Evolutionary conservation across 2,113 vertebrate genomes (phyloP).

Genomic region (Mormyrus iriodes): DNA sequence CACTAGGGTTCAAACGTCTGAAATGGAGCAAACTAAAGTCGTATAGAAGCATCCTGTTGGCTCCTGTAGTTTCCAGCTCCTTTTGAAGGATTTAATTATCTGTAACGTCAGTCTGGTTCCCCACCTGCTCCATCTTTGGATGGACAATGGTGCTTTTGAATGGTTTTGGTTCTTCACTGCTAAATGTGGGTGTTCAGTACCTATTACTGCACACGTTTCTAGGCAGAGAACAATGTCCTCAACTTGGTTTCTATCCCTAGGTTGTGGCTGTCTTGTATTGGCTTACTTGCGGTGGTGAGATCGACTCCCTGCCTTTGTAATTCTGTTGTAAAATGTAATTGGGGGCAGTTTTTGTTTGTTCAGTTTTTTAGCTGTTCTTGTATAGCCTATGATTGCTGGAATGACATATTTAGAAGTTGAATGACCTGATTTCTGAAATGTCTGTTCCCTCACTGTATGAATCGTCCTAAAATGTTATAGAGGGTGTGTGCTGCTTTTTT

Average conservation of each 20-base stretch:
- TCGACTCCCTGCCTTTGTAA: not conserved
- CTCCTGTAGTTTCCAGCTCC: not conserved
- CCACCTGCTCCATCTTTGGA: not conserved
- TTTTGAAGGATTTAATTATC: not conserved
- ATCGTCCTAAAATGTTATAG: not conserved
- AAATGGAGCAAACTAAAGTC: not conserved
- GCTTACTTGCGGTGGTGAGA: not conserved
- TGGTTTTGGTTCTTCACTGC: not conserved
- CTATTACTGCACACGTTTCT: not conserved
- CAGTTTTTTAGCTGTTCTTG: not conserved
- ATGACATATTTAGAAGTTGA: not conserved
- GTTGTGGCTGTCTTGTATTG: not conserved
- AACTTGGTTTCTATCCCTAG: not conserved
- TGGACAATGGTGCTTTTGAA: not conserved
- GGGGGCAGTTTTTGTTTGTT: not conserved
- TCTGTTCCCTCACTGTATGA: not conserved
- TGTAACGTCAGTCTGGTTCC: not conserved
- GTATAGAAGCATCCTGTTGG: not conserved
- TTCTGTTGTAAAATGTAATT: not conserved
- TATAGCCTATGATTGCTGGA: not conserved
- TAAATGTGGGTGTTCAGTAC: not conserved
- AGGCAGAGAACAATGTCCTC: not conserved
- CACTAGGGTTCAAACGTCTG: not conserved
- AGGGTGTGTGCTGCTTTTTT: not conserved
- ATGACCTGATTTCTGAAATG: not conserved